Evolutionary conservation across 2,797 vertebrate species (phyloP).

Genomic region (Echeneis naucrates): DNA sequence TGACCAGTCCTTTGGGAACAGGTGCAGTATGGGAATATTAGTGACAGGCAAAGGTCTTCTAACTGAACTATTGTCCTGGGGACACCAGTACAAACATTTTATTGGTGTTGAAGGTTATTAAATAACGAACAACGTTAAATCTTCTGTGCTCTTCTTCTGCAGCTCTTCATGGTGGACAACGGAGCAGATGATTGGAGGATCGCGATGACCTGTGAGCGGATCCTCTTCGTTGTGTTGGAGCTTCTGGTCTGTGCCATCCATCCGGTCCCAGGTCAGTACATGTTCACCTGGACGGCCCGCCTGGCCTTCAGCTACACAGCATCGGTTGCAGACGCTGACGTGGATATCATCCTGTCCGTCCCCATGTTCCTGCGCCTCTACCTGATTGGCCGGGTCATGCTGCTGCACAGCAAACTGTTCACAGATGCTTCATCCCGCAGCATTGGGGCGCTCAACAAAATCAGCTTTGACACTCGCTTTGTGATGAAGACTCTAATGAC

Average conservation of each 20-base stretch:
- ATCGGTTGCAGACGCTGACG: constrained; percentile 90
- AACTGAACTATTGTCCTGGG: no score
- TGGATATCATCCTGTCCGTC: constrained; percentile 95
- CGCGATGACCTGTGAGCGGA: constrained; percentile 94
- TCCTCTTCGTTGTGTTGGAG: constrained; percentile 95
- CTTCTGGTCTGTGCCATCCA: constrained; percentile 95
- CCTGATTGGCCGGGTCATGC: constrained; percentile 94
- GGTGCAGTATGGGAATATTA: no score
- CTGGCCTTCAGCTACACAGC: constrained; percentile 92
- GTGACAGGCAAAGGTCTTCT: no score
- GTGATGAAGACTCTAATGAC: constrained; percentile 99
- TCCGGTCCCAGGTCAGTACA: constrained; percentile 93
- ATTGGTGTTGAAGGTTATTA: no score
- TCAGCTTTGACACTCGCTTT: constrained; percentile 97
- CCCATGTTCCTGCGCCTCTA: constrained; percentile 98
- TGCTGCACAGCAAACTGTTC: constrained; percentile 96
- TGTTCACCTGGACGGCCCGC: constrained; percentile 94
- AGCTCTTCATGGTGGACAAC: constrained; percentile 98
- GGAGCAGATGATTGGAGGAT: constrained; percentile 97
- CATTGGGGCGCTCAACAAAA: constrained; percentile 96
- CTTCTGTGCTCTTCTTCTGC: constrained; percentile 12
- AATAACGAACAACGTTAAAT: no score
- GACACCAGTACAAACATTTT: neutral
- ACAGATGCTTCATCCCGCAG: constrained; percentile 96
- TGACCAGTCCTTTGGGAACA: no score